Evolutionary conservation across 37 sponge, comb jelly and placozoan genomes (phyloP), one percentile per base, ranked within the genome.

Genomic region (Axinella damicornis): DNA sequence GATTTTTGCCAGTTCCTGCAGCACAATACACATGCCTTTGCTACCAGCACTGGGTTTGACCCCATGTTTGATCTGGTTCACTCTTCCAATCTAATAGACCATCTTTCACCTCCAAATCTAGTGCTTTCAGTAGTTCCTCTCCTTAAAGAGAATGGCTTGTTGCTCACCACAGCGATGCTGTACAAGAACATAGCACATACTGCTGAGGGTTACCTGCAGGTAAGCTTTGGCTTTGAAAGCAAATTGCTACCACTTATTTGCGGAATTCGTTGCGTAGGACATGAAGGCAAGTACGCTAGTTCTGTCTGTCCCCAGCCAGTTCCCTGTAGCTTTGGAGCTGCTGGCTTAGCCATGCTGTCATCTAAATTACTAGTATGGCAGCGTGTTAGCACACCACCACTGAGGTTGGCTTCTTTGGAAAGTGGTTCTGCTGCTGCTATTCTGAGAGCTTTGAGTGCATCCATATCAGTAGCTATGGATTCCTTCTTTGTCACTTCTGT

Each of bases 41-140:
- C 31, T 12, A 22, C 35, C 11, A 20, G 37, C 0, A 36, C 19
- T 21, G 54, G 56, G 32, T 46, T 24, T 28, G 0, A 24, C 2
- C 27, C 34, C 22, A 20, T 22, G 46, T 88, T 82, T 88, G 77
- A 82, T 67, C 62, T 36, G 0, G 82, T 88, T 21, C 59, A 76
- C 38, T 60, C 89, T 57, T 88, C 89, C 6, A 82, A 88, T 58
- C 34, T 88, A 11, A 69, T 82, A 9, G 89, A 88, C 57, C 62
- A 76, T 18, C 34, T 88, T 22, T 28, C 71, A 6, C 83, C 83
- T 22, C 83, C 78, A 11, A 61, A 52, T 52, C 40, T 88, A 27
- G 78, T 88, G 25, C 41, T 88, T 18, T 21, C 36, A 15, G 71
- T 83, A 19, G 2, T 77, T 5, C 77, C 83, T 27, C 77, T 88